Evolutionary conservation across 2,113 vertebrate genomes (phyloP).

Genomic region (Serinus canaria): DNA sequence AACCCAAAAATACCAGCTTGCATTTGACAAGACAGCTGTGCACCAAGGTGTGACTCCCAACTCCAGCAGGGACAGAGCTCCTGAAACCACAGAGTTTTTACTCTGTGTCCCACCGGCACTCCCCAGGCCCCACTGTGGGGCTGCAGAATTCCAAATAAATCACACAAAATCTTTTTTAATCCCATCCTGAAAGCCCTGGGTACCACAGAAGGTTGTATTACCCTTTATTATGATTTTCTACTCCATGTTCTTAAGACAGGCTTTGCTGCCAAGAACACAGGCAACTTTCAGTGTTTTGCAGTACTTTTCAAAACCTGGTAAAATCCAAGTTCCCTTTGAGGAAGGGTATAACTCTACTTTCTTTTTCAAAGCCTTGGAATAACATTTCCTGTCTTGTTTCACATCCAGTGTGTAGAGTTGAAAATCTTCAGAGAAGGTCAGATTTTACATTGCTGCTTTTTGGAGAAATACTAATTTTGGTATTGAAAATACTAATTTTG

Average conservation of each 20-base stretch:
- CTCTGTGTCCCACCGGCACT: fast-evolving
- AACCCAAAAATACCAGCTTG: neutral
- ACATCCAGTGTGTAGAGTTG: neutral
- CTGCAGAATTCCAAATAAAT: neutral
- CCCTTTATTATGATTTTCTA: neutral
- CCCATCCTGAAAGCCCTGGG: neutral
- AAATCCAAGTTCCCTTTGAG: neutral
- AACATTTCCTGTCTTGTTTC: neutral
- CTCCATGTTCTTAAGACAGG: neutral
- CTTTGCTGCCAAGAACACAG: neutral
- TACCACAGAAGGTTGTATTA: neutral
- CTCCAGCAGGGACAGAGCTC: neutral
- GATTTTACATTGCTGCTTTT: neutral
- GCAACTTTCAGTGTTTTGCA: neutral
- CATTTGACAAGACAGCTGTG: neutral
- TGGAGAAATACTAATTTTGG: neutral
- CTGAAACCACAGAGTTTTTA: neutral
- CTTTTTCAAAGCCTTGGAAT: neutral
- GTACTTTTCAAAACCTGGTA: neutral
- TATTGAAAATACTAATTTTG: neutral
- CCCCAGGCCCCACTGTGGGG: neutral
- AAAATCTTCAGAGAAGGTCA: neutral
- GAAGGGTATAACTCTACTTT: neutral
- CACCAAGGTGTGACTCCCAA: neutral
- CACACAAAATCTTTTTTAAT: neutral